phyloP scores from a whole-genome alignment of 2,797 vertebrate species.

The Lophius americanus region DNA sequence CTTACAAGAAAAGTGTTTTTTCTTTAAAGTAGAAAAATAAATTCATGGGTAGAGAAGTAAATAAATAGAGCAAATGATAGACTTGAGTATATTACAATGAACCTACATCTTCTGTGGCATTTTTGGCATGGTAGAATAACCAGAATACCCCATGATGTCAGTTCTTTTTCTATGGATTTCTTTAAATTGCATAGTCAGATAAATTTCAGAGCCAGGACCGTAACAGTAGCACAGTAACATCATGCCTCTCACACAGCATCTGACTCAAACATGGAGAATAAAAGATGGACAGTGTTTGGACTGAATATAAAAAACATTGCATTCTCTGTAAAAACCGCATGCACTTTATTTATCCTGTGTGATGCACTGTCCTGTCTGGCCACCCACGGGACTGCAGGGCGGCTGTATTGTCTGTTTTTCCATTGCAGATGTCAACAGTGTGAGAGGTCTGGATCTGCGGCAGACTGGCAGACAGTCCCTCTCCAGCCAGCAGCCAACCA shows the following conservation, averaged over 20 bases:
- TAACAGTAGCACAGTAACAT: conserved; percentile 31
- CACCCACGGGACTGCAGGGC: conserved; percentile 65
- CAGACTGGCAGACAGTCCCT: conserved; percentile 77
- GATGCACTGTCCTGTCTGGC: conserved; percentile 56
- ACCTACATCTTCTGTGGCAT: conserved; percentile 49
- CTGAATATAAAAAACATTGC: conserved; percentile 67
- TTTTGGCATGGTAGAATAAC: conserved; percentile 61
- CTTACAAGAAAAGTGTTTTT: conserved; percentile 55
- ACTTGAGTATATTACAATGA: conserved; percentile 69
- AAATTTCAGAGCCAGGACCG: conserved; percentile 64
- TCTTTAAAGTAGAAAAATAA: conserved; percentile 77
- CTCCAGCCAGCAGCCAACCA: conserved; percentile 79
- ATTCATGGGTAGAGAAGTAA: conserved; percentile 68
- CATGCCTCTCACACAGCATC: conserved; percentile 64
- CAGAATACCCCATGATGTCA: conserved; percentile 48
- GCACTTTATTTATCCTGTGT: conserved; percentile 78
- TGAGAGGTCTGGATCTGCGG: conserved; percentile 76
- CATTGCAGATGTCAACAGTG: conserved; percentile 71
- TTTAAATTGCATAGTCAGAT: conserved; percentile 85
- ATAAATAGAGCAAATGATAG: conserved; percentile 73
- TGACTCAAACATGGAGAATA: conserved; percentile 62
- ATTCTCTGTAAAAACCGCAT: conserved; percentile 83
- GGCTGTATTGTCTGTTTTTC: conserved; percentile 70
- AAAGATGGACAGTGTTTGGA: conserved; percentile 61
- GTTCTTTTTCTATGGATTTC: conserved; percentile 62